Percentiles rank a stretch among this genome's conserved stretches.
These are phyloP conservation scores for Aphrophora alni DNA, from an alignment of 2,888 invertebrate genomes.

Conservation along the genomic window DNA sequence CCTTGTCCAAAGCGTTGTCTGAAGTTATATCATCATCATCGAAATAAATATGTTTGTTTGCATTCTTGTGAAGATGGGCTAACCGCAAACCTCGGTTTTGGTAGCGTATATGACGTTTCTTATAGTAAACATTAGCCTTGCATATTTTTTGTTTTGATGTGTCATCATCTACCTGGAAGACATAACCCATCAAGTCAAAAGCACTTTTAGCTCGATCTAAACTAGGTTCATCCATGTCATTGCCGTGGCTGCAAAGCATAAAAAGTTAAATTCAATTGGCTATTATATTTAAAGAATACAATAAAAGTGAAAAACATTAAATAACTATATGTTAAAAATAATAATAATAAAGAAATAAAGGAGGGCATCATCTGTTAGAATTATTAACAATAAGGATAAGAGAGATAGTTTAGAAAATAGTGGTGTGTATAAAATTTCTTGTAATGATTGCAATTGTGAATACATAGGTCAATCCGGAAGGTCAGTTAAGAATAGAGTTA, in stretches of 20 bases:
- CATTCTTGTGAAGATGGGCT: constrained; percentile 39
- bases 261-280: too few species aligned
- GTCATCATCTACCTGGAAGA: constrained; percentile 48
- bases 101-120: constrained; percentile 65
- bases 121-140: constrained; percentile 68
- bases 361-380: too few species aligned
- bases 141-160: constrained; percentile 48
- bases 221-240: constrained; percentile 55
- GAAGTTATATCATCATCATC: constrained; percentile 66
- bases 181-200: constrained; percentile 69
- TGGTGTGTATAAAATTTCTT: too few species aligned
- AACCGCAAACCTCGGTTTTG: constrained; percentile 59
- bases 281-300: too few species aligned
- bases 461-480: too few species aligned
- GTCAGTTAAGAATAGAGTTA: too few species aligned
- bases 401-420: too few species aligned
- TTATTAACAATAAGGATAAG: too few species aligned
- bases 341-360: too few species aligned
- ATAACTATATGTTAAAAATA: too few species aligned
- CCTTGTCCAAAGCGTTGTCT: constrained; percentile 55
- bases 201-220: constrained; percentile 67
- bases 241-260: constrained; percentile 62
- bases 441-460: too few species aligned
- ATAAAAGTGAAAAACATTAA: too few species aligned
- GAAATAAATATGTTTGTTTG: constrained; percentile 67